Evolutionary conservation across 2,797 vertebrate genomes (phyloP).

Genomic region (Acestrorhynchus altus): DNA sequence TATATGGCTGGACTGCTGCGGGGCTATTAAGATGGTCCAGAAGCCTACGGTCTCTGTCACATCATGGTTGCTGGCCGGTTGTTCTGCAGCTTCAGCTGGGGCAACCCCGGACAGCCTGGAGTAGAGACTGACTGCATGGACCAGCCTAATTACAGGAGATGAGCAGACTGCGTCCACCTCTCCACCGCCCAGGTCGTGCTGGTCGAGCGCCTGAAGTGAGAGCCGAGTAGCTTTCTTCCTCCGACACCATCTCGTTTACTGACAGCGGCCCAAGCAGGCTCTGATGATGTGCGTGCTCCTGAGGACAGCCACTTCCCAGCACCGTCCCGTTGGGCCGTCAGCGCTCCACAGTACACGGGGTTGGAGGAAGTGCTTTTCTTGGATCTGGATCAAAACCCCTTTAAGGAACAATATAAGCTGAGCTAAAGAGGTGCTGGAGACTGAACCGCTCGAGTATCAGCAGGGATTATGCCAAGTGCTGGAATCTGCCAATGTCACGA

Average conservation of each 20-base stretch:
- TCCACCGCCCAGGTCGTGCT: no score
- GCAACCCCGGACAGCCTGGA: no score
- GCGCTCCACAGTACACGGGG: not conserved
- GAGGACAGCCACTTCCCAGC: not conserved
- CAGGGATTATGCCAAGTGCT: not conserved
- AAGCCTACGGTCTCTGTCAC: no score
- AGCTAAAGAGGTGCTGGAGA: conserved; percentile 10
- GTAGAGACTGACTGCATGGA: no score
- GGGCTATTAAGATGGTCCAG: no score
- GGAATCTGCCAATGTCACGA: conserved; percentile 1
- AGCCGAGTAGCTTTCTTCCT: not conserved
- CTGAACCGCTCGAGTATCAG: conserved; percentile 12
- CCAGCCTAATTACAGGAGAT: no score
- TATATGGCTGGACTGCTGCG: no score
- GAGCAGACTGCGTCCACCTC: no score
- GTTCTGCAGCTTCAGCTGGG: no score
- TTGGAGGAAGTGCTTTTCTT: conserved; percentile 32
- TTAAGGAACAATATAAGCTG: conserved; percentile 7
- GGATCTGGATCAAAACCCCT: conserved; percentile 31
- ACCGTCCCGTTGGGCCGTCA: not conserved
- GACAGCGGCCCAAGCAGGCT: not conserved
- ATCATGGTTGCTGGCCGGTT: no score
- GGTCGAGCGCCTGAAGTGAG: no score
- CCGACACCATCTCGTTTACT: not conserved
- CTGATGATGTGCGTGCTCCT: no score